Base-by-base conservation (phyloP, 1,140 invertebrate genomes). In the Calycopis cecrops region DNA sequence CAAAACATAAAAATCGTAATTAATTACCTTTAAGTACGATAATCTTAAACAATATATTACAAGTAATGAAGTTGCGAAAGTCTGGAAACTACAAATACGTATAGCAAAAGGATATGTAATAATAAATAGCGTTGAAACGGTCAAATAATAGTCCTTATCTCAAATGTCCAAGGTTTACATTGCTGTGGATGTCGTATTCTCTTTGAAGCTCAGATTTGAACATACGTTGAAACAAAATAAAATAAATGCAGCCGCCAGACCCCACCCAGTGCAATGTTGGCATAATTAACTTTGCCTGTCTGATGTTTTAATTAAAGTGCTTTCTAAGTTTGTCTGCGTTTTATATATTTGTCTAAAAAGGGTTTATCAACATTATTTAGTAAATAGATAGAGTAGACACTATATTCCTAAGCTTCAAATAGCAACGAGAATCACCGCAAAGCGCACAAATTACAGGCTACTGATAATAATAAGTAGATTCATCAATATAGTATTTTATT, bases 231-330 rank as follows among this genome's bases (percentile, higher is more conserved):
- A 70, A 72, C 67, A 74, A 76, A 52, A 79, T 79, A 79, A 76
- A 79, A 76, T 71, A 76, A 75, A 44, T 74, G 67, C 71, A 77
- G 54, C 58, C 51, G 55, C 67, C 6, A 28, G 21, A 2, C 62
- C 63, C 66, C 69, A 67, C 69, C 71, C 67, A 76, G 72, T 63
- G 69, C 63, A 62, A 55, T 53, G 59, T 47, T 52, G 66, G 71
- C 75, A 76, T 78, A 82, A 85, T 83, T 68, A 72, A 72, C 67
- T 73, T 69, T 61, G 67, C 68, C 60, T 67, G 57, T 69, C 57
- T 73, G 71, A 75, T 73, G 66, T 78, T 77, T 80, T 78, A 76
- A 80, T 83, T 76, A 75, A 73, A 60, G 52, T 50, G 34, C 35
- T 28, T 40, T 52, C 51, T 40, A 28, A 18, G 21, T 40, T 40